Base-by-base conservation (phyloP, 2,888 invertebrate genomes). In the Zelleria hepariella region DNA sequence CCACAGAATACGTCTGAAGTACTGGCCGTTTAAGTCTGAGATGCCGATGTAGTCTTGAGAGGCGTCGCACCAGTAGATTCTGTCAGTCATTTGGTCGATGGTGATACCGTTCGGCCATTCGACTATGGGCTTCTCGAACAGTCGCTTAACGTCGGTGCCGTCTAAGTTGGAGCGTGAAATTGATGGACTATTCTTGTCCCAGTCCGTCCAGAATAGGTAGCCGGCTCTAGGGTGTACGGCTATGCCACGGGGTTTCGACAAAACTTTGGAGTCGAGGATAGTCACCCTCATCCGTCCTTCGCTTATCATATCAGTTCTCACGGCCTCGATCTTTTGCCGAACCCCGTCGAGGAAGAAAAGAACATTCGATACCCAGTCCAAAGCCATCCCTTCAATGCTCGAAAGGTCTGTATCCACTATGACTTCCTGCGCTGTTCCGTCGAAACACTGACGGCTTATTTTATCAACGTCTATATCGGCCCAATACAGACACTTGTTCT, bases 51-150 rank as follows among this genome's bases (percentile, higher is more conserved):
- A 94, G 78, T 96, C 95, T 65, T 93, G 91, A 70, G 92, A 91
- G 0, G 96, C 96, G 71, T 97, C 96, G 0, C 95, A 96, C 95
- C 96, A 96, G 74, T 95, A 97, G 58, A 97, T 92, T 56, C 93
- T 89, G 68, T 95, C 94, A 0, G 94, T 92, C 71, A 94, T 93
- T 69, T 93, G 93, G 80, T 97, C 97, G 25, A 97, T 92, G 0
- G 96, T 93, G 59, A 96, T 93, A 18, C 96, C 96, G 74, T 96
- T 96, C 0, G 96, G 96, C 96, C 96, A 96, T 65, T 93, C 91
- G 0, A 97, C 94, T 54, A 88, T 86, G 0, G 92, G 91, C 60
- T 90, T 91, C 0, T 89, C 90, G 67, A 94, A 94, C 60, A 95
- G 75, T 63, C 86, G 91, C 66, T 90, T 91, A 0, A 92, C 90